Evolutionary conservation across 2,797 vertebrate species (phyloP).

Genomic region (Channallabes apus): DNA sequence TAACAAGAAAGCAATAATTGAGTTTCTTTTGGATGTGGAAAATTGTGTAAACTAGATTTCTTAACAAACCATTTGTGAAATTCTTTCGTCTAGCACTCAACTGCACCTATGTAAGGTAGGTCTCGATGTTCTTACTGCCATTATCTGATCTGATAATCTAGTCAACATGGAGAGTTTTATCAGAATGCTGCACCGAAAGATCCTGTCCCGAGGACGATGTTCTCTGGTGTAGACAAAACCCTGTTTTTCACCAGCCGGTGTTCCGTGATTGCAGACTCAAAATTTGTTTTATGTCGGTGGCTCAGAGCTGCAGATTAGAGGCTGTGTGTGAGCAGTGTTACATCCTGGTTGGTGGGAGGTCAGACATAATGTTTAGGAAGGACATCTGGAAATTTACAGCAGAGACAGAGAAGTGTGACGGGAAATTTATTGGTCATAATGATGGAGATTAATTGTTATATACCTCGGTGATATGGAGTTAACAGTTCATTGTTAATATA

Average conservation of each 20-base stretch:
- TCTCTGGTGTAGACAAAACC: constrained; percentile 24
- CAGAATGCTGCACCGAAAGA: background rate
- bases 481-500: background rate
- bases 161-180: background rate
- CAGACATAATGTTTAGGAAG: constrained; percentile 29
- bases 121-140: background rate
- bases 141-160: constrained; percentile 22
- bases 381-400: constrained; percentile 13
- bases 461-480: background rate
- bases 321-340: constrained; percentile 13
- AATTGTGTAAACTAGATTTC: background rate
- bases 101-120: background rate
- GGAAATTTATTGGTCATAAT: background rate
- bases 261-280: constrained; percentile 42
- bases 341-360: constrained; percentile 41
- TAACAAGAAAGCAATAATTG: background rate
- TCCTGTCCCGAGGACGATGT: background rate
- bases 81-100: constrained; percentile 10
- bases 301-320: constrained; percentile 50
- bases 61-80: background rate
- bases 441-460: background rate
- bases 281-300: constrained; percentile 51
- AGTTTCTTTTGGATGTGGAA: background rate
- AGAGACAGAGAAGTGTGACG: background rate
- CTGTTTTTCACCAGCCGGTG: constrained; percentile 18